Base-by-base conservation (phyloP, 1,140 invertebrate species). In the Atopsyche davidsoni region DNA sequence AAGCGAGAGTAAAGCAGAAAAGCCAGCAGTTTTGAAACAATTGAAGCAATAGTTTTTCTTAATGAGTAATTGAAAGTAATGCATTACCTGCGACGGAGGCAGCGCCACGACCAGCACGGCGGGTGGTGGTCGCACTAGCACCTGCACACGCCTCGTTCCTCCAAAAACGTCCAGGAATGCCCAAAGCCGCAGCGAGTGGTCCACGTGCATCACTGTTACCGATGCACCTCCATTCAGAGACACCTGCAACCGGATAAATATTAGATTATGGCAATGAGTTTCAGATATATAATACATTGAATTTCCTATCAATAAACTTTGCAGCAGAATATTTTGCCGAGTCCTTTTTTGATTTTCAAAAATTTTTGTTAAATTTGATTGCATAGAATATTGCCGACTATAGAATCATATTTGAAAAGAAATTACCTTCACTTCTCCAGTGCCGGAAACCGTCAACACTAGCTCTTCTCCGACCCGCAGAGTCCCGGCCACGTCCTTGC, bases 81-180 rank as follows among this genome's bases (percentile, higher is more conserved):
- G n/a, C n/a, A n/a, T n/a, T n/a, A n/a, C 23, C 14, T 38, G 47
- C 2, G 60, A 63, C 59, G 69, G 65, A 7, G 87, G 86, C n/a
- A 89, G 69, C 57, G 85, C 87, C 1, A 89, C 86, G 1, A 88
- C 86, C 1, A 89, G 70, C 1, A 89, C 84, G 0, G 86, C 81
- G 0, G 62, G 73, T 50, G 42, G 65, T 53, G 46, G 60, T 9
- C 65, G 62, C 42, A 66, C 70, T 23, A 73, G 57, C 59, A 74
- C 65, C 47, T 72, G 73, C 2, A 98, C 84, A 58, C 87, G 85
- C 62, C 89, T 84, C 1, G 94, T 96, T 47, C 89, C 92, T 0
- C 94, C 95, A 62, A 96, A 97, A 0, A 98, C 83, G 66, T 98
- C 95, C 48, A 97, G 88, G 68, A 97, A 96, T 1, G 90, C 87